Base-by-base conservation (phyloP, 2,797 vertebrate species). In the Hylomyscus alleni region DNA sequence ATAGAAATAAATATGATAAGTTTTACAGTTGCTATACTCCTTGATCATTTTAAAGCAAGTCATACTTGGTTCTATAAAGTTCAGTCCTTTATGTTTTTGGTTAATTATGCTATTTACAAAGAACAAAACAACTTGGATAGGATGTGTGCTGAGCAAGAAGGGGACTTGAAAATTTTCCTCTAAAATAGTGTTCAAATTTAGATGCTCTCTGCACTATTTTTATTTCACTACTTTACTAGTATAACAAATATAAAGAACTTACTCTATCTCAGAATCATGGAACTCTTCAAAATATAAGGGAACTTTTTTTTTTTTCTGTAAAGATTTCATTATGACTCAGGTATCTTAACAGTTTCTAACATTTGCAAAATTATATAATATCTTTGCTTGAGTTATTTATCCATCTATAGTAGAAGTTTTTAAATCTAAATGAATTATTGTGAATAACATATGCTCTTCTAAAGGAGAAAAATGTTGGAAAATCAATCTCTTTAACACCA, bases 351-450 rank as follows among this genome's bases (percentile, higher is more conserved):
- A 76, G 47, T 92, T 92, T 85, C 56, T n/a, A 86, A 50, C 1
- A 40, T 85, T 94, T 93, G 0, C 15, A 87, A 88, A 93, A 75
- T 89, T 75, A 81, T 44, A 73, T 7, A 19, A 11, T 37, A 44
- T 34, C 52, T n/a, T 67, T 91, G 62, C 22, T 47, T 69, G 29
- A 12, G 44, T 65, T 83, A 24, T 89, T 96, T 93, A 60, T 54
- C 47, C 50, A 78, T 76, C 11, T 81, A 72, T 37, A 58, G 4
- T 54, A 65, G 29, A 8, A 37, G 81, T 84, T 29, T 95, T 80
- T 80, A n/a, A 82, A 34, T 73, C 89, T 82, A 93, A 97, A 95
- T 26, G 52, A 81, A 62, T 80, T 94, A 72, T 34, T 92, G 44
- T 73, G 86, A 80, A 82, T 86, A 31, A 29, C 52, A 86, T 85